These are phyloP conservation scores for Xestia c-nigrum DNA, from an alignment of 2,888 invertebrate species.

Conservation along the genomic window DNA sequence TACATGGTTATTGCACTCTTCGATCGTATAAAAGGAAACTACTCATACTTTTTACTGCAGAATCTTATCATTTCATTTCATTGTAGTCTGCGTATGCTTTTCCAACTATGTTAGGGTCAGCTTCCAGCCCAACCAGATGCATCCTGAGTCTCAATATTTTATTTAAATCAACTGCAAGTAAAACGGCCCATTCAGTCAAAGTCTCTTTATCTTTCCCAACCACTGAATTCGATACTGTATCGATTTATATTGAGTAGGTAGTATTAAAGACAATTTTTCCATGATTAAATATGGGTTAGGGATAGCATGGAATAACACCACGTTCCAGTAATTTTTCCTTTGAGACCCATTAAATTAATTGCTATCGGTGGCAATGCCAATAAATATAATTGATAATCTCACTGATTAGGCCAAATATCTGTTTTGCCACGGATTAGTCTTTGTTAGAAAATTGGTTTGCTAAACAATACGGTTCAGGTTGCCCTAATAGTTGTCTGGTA, in stretches of 20 bases:
- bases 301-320: constrained; percentile 23
- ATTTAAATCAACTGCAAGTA: neutral
- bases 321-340: constrained; percentile 39
- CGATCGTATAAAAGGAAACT: constrained; percentile 33
- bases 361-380: constrained; percentile 20
- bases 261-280: constrained; percentile 10
- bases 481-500: neutral
- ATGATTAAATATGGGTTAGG: constrained; percentile 25
- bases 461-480: neutral
- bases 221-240: neutral
- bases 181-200: neutral
- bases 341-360: constrained; percentile 43
- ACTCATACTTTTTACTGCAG: neutral
- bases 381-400: constrained; percentile 44
- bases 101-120: neutral
- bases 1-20: constrained; percentile 58
- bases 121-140: neutral
- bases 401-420: constrained; percentile 13
- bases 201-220: neutral
- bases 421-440: constrained; percentile 7
- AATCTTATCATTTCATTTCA: neutral
- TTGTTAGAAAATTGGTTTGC: constrained; percentile 23
- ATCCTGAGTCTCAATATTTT: neutral
- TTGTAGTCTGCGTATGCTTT: neutral
- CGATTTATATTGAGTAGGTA: neutral